phyloP scores from a whole-genome alignment of 2,797 vertebrate genomes.

The Pogoniulus pusillus region DNA sequence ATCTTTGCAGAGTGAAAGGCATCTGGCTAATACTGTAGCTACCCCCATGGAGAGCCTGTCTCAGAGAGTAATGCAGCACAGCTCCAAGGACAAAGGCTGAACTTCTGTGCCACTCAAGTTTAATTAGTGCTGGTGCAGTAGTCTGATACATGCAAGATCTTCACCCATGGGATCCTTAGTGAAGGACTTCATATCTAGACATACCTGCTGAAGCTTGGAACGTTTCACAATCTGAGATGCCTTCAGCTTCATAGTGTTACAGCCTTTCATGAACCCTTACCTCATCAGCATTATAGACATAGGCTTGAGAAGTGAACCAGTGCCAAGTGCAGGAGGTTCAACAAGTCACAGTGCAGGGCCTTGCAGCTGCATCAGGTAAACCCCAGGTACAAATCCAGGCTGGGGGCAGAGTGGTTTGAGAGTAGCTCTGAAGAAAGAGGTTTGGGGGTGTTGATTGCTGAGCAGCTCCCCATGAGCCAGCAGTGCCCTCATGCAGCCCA shows the following conservation, averaged over 20 bases:
- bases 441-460: too few species aligned
- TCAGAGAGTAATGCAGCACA: background rate
- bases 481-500: too few species aligned
- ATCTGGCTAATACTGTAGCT: background rate
- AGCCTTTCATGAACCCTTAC: background rate
- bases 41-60: background rate
- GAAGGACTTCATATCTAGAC: background rate
- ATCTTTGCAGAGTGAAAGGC: background rate
- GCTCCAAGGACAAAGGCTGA: background rate
- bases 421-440: too few species aligned
- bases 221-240: background rate
- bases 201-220: background rate
- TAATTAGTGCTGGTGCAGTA: background rate
- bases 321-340: too few species aligned
- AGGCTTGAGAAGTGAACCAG: too few species aligned
- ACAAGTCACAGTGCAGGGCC: too few species aligned
- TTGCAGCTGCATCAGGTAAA: too few species aligned
- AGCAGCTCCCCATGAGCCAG: too few species aligned
- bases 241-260: background rate
- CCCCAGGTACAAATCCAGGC: too few species aligned
- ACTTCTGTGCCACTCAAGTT: background rate
- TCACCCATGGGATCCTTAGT: background rate
- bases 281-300: background rate
- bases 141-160: background rate
- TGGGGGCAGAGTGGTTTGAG: too few species aligned